Conservation (phyloP, 1,140 invertebrate genomes). For the Metaphire vulgaris region DNA sequence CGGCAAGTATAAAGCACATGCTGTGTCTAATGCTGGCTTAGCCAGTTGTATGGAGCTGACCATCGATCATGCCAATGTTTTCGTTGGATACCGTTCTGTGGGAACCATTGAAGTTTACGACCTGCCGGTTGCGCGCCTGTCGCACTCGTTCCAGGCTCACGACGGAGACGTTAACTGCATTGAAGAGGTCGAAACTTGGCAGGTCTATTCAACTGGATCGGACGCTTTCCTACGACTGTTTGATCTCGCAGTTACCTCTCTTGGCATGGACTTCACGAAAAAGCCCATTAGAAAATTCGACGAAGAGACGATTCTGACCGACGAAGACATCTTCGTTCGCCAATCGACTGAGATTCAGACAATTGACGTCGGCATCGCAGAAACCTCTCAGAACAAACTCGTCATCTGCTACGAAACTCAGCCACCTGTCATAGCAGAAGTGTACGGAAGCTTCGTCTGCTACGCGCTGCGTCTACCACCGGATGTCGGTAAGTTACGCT, state of each 20-base stretch:
- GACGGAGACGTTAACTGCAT: background rate
- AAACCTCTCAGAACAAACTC: background rate
- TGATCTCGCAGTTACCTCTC: background rate
- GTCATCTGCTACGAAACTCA: background rate
- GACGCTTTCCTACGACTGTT: background rate
- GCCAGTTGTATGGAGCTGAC: background rate
- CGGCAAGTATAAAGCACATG: background rate
- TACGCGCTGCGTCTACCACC: background rate
- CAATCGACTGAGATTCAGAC: background rate
- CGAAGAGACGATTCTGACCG: background rate
- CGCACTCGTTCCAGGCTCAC: background rate
- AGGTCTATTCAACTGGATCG: background rate
- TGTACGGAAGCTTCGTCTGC: background rate
- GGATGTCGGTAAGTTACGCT: background rate
- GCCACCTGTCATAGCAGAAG: background rate
- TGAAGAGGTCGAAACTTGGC: background rate
- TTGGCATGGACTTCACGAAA: background rate
- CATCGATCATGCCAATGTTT: background rate
- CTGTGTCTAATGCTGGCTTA: background rate
- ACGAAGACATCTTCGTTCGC: background rate
- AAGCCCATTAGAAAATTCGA: background rate
- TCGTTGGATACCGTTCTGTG: background rate
- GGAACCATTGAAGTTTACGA: background rate
- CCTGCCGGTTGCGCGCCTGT: background rate
- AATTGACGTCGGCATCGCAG: background rate